These are phyloP conservation scores for Clamator glandarius DNA, from an alignment of 2,797 vertebrate species.

Conservation along the genomic window DNA sequence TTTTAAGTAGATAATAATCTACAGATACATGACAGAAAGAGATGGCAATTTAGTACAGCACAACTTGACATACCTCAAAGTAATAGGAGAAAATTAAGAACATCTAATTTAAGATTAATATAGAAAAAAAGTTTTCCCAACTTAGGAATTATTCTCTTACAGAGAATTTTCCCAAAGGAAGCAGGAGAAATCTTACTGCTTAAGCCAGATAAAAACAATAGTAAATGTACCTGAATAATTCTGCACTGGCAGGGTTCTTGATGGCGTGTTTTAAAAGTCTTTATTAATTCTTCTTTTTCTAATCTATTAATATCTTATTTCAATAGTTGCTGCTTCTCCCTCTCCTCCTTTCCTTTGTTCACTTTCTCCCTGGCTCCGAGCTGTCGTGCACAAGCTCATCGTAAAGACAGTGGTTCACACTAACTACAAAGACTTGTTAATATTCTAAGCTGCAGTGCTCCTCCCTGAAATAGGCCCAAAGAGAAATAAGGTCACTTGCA, in stretches of 20 bases:
- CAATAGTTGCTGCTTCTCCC: conserved; percentile 22
- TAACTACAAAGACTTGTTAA: conserved; percentile 6
- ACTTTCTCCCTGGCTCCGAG: conserved; percentile 31
- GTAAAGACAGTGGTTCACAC: conserved; percentile 38
- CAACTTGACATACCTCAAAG: conserved; percentile 24
- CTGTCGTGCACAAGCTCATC: conserved; percentile 50
- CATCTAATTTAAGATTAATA: conserved; percentile 55
- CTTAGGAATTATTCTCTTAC: conserved; percentile 10
- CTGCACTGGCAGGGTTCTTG: conserved; percentile 43
- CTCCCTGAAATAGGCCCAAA: conserved; percentile 21
- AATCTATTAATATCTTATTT: conserved; percentile 66
- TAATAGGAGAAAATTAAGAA: conserved; percentile 15
- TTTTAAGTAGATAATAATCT: conserved; percentile 15
- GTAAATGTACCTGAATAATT: conserved; percentile 65
- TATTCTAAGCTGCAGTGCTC: conserved; percentile 41
- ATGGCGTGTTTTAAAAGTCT: conserved; percentile 51
- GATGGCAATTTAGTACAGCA: background rate
- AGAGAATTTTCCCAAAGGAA: conserved; percentile 40
- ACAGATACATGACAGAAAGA: background rate
- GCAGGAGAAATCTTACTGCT: background rate
- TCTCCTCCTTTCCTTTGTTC: conserved; percentile 52
- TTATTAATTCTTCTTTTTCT: conserved; percentile 52
- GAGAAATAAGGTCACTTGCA: background rate
- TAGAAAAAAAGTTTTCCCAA: conserved; percentile 12
- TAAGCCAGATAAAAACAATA: conserved; percentile 57